Percentiles rank a stretch among this genome's conserved stretches.
Conservation (phyloP, 2,888 invertebrate genomes). For the Apotomis turbidana region DNA sequence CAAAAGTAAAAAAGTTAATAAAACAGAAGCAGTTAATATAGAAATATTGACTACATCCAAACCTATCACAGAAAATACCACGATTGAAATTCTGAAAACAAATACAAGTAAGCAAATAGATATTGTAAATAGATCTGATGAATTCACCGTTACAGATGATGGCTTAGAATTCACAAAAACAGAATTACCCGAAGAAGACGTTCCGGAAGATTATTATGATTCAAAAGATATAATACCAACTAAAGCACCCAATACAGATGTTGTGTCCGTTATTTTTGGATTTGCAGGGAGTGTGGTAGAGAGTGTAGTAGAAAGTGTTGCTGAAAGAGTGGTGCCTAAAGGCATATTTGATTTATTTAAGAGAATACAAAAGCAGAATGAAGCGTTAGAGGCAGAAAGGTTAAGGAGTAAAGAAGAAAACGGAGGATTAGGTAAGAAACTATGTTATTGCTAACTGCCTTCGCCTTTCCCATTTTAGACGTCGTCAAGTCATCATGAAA, state of each 20-base stretch:
- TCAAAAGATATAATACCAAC: constrained; percentile 74
- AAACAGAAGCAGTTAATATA: not conserved
- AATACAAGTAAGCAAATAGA: constrained; percentile 47
- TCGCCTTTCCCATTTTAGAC: not conserved
- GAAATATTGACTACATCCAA: constrained; percentile 15
- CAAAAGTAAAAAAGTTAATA: not conserved
- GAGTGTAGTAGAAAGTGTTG: constrained; percentile 74
- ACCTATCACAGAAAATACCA: constrained; percentile 13
- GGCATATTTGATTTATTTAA: constrained; percentile 73
- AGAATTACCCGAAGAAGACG: constrained; percentile 66
- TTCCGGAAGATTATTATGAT: constrained; percentile 79
- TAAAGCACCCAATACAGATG: constrained; percentile 72
- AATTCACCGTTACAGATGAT: constrained; percentile 54
- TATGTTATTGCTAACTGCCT: not conserved
- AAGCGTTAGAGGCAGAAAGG: constrained; percentile 74
- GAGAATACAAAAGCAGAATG: constrained; percentile 77
- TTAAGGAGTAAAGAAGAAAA: constrained; percentile 79
- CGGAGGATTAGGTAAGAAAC: constrained; percentile 72
- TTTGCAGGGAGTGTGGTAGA: constrained; percentile 78
- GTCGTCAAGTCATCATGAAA: too few species aligned
- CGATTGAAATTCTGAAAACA: constrained; percentile 45
- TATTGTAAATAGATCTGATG: constrained; percentile 44
- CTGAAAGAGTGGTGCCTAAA: constrained; percentile 76
- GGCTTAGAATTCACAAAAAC: constrained; percentile 70
- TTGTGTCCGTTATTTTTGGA: constrained; percentile 74